Base-by-base conservation (phyloP, 2,797 vertebrate species). In the Urophycis tenuis region DNA sequence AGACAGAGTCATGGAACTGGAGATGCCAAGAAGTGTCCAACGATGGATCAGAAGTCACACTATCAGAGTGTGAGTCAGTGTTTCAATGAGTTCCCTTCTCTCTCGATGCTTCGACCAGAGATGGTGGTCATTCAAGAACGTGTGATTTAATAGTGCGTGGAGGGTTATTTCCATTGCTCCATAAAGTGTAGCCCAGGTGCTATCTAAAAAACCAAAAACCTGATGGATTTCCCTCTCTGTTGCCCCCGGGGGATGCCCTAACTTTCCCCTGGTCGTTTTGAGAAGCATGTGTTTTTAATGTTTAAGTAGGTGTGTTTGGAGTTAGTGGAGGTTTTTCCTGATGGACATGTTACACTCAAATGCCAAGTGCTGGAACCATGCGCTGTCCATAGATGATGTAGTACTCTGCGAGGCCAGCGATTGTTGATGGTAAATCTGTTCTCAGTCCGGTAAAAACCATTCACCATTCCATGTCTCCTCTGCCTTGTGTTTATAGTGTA, bases 241-340 rank as follows among this genome's bases (percentile, higher is more conserved):
- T 19, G 53, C 60, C 60, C 60, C 60, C 9, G 14, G 25, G 60
- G 60, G 60, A 10, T 25, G 60, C 60, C 60, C 25, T 45, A 5
- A 74, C 72, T 45, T 41, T 41, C 36, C 72, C 72, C 36, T 72
- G 6, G 14, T 71, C 69, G 33, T 30, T 12, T 71, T 71, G 31
- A 71, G 33, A 32, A 31, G 69, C 29, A 71, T 33, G 11, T 71
- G 69, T 32, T 71, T 71, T 71, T 71, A 71, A 31, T 71, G 69
- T 31, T 31, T 17, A 71, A 71, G 29, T 29, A 29, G 60, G 30
- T 71, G 69, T 17, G 31, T 33, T 71, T 71, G 60, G 60, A 67
- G 3, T 11, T 6, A 29, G 60, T 25, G 29, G 60, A 25, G 60
- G 60, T 67, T 67, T 67, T 67, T 67, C 12, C 12, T 67, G 8